phyloP scores from a whole-genome alignment of 2,797 vertebrate genomes.

The Gymnocypris eckloni region DNA sequence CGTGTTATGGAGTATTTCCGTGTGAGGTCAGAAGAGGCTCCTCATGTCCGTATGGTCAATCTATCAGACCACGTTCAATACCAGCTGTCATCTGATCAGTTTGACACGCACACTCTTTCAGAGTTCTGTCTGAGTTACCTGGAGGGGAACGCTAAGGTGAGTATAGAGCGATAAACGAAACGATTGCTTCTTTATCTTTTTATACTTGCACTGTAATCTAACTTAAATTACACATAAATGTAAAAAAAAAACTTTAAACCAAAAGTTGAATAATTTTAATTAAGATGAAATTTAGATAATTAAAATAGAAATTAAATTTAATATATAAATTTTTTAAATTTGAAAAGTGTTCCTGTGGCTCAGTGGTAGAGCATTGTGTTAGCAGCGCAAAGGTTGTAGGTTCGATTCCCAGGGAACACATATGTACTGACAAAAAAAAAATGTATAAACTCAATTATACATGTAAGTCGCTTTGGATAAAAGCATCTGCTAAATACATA shows the following conservation, averaged over 20 bases:
- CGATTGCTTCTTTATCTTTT: background rate
- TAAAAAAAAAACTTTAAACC: background rate
- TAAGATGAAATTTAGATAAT: too few relatives aligned
- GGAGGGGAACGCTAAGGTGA: conserved; percentile 86
- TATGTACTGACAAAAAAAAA: too few relatives aligned
- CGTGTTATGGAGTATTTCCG: conserved; percentile 87
- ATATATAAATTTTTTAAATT: too few relatives aligned
- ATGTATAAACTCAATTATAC: too few relatives aligned
- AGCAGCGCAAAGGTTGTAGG: too few relatives aligned
- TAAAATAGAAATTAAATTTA: too few relatives aligned
- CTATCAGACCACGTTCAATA: conserved; percentile 83
- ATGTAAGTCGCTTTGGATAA: too few relatives aligned
- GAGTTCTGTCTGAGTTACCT: conserved; percentile 84
- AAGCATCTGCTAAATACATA: too few relatives aligned
- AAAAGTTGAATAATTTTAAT: too few relatives aligned
- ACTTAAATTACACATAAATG: background rate
- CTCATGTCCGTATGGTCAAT: conserved; percentile 86
- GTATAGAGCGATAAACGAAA: background rate
- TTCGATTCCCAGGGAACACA: too few relatives aligned
- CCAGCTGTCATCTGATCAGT: conserved; percentile 85
- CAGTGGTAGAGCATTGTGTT: too few relatives aligned
- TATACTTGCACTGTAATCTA: background rate
- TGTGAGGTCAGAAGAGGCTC: conserved; percentile 79
- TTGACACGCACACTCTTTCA: conserved; percentile 76
- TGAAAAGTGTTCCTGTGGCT: too few relatives aligned